Base-by-base conservation (phyloP, 2,888 invertebrate genomes). In the Amphimallon solstitiale region DNA sequence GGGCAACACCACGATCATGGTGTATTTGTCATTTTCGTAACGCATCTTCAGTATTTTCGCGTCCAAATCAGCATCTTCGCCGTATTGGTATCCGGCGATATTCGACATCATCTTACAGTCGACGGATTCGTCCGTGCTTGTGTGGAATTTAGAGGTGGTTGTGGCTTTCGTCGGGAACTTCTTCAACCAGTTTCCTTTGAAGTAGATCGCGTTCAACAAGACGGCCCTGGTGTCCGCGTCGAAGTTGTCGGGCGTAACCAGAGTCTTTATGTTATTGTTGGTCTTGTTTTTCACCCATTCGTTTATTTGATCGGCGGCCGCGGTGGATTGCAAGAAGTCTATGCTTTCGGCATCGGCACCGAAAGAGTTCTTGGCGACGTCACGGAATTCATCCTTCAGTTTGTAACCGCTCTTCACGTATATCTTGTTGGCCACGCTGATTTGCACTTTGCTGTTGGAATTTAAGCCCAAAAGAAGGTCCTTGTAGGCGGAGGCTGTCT, bases 141-240 rank as follows among this genome's bases (percentile, higher is more conserved):
- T 95, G 1, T 73, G 29, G 0, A 75, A 29, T 29, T 29, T 29
- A 29, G 5, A 5, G 1, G 9, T 1, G 9, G 7, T 5, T 9
- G 29, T 29, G 2, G 29, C 29, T 2, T 29, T 73, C 0, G 83
- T 76, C 21, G 89, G 78, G 76, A 96, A 97, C 72, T 88, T 85
- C 29, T 85, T 79, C 45, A 84, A 80, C 94, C 95, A 95, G 29
- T 86, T 84, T 2, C 91, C 87, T 85, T 94, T 94, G 82, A 95
- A 95, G 79, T 94, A 93, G 10, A 95, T 86, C 0, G 94, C 94
- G 78, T 94, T 95, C 2, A 94, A 87, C 2, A 95, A 85, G 1
- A 95, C 89, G 65, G 93, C 81, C 51, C 89, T 84, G 0, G 92
- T 92, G 0, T 81, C 76, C 0, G 60, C 49, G 75, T 83, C 75